Conservation (phyloP, 2,797 vertebrate species). For the Halcyon chelicuti region DNA sequence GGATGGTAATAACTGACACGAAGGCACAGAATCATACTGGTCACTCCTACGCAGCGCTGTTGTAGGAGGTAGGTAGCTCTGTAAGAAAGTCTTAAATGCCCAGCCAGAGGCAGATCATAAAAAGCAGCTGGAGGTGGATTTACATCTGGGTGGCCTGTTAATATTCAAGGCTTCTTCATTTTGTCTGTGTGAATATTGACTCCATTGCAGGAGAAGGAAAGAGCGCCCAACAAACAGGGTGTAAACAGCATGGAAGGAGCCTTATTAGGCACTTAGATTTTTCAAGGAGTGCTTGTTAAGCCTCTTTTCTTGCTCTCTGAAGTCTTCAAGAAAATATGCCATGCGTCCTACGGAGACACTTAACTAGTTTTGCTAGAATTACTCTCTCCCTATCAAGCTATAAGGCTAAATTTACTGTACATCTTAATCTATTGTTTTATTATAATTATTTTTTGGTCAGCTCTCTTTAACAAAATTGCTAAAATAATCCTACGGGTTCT, state of each 20-base stretch:
- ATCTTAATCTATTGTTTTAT: conserved; percentile 10
- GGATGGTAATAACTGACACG: not conserved
- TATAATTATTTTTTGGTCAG: not conserved
- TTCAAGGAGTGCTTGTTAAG: not conserved
- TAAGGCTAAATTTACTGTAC: not conserved
- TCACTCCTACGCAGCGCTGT: not conserved
- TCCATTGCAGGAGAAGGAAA: not conserved
- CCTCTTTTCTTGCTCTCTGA: not conserved
- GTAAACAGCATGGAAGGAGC: not conserved
- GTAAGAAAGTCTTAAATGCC: not conserved
- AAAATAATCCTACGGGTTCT: not conserved
- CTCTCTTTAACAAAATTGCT: conserved; percentile 6
- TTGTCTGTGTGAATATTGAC: not conserved
- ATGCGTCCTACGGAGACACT: not conserved
- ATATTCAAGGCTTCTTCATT: not conserved
- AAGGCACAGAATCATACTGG: not conserved
- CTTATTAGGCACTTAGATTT: not conserved
- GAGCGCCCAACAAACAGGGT: not conserved
- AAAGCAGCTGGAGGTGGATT: too few relatives aligned
- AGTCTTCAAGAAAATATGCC: not conserved
- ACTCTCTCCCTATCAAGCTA: not conserved
- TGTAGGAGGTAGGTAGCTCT: not conserved
- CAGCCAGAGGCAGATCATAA: not conserved
- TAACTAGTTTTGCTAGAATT: not conserved
- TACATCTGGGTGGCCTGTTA: not conserved